These are phyloP conservation scores for Dynastes tityus DNA, from an alignment of 2,888 invertebrate species.

Conservation along the genomic window DNA sequence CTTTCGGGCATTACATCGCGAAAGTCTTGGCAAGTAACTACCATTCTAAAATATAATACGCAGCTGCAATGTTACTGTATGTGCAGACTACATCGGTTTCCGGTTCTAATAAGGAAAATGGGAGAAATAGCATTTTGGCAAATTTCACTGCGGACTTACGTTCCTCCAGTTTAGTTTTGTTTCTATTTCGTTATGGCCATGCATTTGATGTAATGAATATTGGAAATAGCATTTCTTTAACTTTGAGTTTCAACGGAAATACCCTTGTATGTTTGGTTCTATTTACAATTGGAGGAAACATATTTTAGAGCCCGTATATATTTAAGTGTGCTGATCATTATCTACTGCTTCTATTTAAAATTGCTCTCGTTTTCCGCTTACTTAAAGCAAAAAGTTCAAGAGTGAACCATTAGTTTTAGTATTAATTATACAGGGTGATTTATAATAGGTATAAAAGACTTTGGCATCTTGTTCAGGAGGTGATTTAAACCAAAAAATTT, in stretches of 20 bases:
- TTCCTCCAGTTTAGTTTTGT: background rate
- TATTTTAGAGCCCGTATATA: no score
- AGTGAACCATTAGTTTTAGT: no score
- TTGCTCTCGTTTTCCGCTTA: no score
- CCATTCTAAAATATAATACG: background rate
- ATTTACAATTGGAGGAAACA: background rate
- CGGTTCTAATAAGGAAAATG: constrained; percentile 11
- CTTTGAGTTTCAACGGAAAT: background rate
- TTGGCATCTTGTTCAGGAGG: no score
- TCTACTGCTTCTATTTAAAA: no score
- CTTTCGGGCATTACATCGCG: background rate
- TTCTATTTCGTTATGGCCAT: constrained; percentile 1
- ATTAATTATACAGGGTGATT: no score
- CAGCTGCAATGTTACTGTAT: background rate
- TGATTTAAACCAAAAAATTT: no score
- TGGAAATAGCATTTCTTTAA: background rate
- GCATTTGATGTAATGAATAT: constrained; percentile 5
- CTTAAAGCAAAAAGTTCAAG: no score
- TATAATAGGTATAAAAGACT: no score
- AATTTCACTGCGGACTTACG: background rate
- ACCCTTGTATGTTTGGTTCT: background rate
- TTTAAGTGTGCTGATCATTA: no score
- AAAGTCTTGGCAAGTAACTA: constrained; percentile 14
- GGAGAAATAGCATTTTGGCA: background rate
- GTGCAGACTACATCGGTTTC: constrained; percentile 14